Conservation (phyloP, 1,140 invertebrate genomes). For the Calliphora vicina region DNA sequence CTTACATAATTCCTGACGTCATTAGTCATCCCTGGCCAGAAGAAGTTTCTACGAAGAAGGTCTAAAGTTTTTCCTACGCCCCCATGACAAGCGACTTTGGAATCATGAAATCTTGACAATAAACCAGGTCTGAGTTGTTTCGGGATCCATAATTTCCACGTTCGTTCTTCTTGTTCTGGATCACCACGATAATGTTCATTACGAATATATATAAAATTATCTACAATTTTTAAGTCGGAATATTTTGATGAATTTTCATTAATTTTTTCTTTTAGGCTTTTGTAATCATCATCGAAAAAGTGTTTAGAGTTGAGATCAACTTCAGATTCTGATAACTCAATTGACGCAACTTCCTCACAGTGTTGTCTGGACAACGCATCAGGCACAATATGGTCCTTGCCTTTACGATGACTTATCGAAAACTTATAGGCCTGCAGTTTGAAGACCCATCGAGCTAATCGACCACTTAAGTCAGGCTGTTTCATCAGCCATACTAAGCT, state of each 20-base stretch:
- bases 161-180: too few species aligned
- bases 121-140: too few species aligned
- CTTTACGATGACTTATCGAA: slow-evolving; percentile 51
- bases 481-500: slow-evolving; percentile 52
- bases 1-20: slow-evolving; percentile 30
- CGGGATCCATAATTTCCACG: too few species aligned
- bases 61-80: slow-evolving; percentile 22
- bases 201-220: not conserved
- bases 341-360: not conserved
- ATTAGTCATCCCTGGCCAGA: slow-evolving; percentile 33
- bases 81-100: not conserved
- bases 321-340: not conserved
- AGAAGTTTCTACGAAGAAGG: slow-evolving; percentile 1
- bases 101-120: not conserved
- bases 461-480: slow-evolving; percentile 57
- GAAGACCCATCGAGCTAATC: slow-evolving; percentile 52
- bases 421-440: slow-evolving; percentile 50
- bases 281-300: slow-evolving; percentile 1
- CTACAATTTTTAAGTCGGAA: slow-evolving; percentile 20
- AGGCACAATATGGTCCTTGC: slow-evolving; percentile 45
- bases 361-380: slow-evolving; percentile 2
- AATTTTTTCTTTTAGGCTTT: not conserved
- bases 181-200: too few species aligned
- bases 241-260: not conserved
- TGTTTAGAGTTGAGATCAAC: slow-evolving; percentile 12